Base-by-base conservation (phyloP, 2,113 vertebrate genomes). In the Agapornis roseicollis region DNA sequence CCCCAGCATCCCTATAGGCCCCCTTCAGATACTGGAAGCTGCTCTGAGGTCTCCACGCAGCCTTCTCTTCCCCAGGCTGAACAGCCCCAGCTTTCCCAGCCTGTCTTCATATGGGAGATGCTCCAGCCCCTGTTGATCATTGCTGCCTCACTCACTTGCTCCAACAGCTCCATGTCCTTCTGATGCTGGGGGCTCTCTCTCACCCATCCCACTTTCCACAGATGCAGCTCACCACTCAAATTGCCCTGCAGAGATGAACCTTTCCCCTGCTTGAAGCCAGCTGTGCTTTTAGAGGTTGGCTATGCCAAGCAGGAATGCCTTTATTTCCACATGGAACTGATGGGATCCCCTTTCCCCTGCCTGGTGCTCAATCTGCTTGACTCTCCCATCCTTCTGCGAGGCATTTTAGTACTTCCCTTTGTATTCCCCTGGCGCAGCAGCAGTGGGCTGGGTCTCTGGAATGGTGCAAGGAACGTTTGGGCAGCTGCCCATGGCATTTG, bases 341-440 rank as follows among this genome's bases (percentile, higher is more conserved):
- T 5, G 61, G 81, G 61, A 70, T 68, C 80, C 71, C 37, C 47
- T 41, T 39, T 28, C 23, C 5, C 27, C 77, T 73, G 39, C 53
- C 73, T 53, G 6, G 0, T 13, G 50, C 37, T 80, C 0, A 0
- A 23, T 25, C 33, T 64, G 6, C 50, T 25, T 12, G 49, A 56
- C 22, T 49, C 13, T 80, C 31, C 24, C 35, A 10, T 27, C 49
- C 31, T 41, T 63, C 80, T 56, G 19, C 2, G 15, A 44, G 31
- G 55, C 73, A 47, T 70, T 84, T 91, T 6, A 9, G 9, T 11
- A 13, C 15, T 53, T 70, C 15, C 8, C 35, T 16, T 37, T 41
- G 1, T 0, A 2, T 39, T 31, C 44, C 35, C 25, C 13, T 76
- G 74, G 35, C 65, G 31, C 13, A 71, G 33, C 33, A 50, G 68